Evolutionary conservation across 2,113 vertebrate genomes (phyloP).

Genomic region (Burhinus oedicnemus): DNA sequence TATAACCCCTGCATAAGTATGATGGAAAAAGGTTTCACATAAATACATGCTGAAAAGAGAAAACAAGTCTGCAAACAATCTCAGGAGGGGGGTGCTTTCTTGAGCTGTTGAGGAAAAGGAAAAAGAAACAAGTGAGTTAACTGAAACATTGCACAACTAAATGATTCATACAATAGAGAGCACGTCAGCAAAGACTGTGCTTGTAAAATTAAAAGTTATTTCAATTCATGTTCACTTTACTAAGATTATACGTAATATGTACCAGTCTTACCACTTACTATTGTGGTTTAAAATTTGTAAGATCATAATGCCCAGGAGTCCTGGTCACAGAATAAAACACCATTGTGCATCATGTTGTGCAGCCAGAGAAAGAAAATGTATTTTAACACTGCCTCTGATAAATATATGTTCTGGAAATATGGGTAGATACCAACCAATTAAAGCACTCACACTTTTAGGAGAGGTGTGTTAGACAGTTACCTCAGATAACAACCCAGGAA

Average conservation of each 20-base stretch:
- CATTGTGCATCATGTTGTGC: not conserved
- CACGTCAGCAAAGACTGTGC: not conserved
- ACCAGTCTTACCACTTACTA: not conserved
- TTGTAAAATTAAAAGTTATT: slow-evolving; percentile 20
- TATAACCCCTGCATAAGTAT: slow-evolving; percentile 32
- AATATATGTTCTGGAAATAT: not conserved
- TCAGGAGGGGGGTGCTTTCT: slow-evolving; percentile 5
- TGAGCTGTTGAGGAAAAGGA: not conserved
- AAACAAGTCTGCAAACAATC: slow-evolving; percentile 30
- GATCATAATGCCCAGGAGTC: not conserved
- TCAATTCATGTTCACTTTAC: not conserved
- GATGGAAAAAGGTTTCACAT: slow-evolving; percentile 23
- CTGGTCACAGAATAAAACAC: not conserved
- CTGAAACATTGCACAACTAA: not conserved
- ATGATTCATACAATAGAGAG: not conserved
- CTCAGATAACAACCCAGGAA: not conserved
- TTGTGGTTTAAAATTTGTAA: not conserved
- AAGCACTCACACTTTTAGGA: not conserved
- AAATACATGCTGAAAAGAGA: slow-evolving; percentile 15
- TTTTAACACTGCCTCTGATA: not conserved
- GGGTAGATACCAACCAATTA: not conserved
- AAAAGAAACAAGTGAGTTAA: not conserved
- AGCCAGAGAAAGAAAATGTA: not conserved
- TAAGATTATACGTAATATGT: not conserved
- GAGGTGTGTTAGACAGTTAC: not conserved